Evolutionary conservation across 2,113 vertebrate species (phyloP), one percentile per base, ranked within the genome.

Genomic region (Stegastes partitus): DNA sequence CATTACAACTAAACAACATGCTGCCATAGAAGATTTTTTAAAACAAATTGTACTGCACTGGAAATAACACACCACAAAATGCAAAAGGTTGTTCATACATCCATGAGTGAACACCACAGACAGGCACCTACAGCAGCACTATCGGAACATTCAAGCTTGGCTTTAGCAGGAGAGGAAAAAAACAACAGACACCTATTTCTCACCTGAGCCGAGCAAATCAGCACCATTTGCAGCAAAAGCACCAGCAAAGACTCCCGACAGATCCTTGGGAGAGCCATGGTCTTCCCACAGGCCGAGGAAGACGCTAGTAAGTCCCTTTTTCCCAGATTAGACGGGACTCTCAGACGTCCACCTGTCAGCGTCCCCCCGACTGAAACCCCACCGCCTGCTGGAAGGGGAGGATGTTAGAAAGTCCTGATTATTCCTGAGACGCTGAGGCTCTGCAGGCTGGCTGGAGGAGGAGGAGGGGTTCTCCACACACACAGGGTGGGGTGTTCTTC

Each of bases 171-270:
- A 0, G 49, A 21, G 39, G n/a, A n/a, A 86, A 19, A 11, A 45
- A 62, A 74, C 2, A 62, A 76, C 2, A 16, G n/a, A 11, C 14
- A 44, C 2, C 2, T 14, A 21, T 82, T 47, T 95, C 95, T 96
- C 95, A 99, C 98, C 95, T 99, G 97, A 88, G 97, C 96, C 0
- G 93, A 91, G 74, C 95, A 96, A 68, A 97, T 89, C 78, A 96
- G 94, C 62, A 96, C 68, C 6, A 91, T 85, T 44, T 97, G 96
- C 50, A 99, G 89, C 26, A 96, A 89, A 86, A 98, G 79, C 62
- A 92, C 91, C 71, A 96, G 78, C 53, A 95, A 72, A 16, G 93
- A 74, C 55, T 77, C 62, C 42, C 45, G 74, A 69, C 54, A 74
- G 71, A 61, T 78, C 70, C 78, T 31, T 19, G 82, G 51, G 54